These are phyloP conservation scores for Acridotheres tristis DNA, from an alignment of 2,797 vertebrate species.

Conservation along the genomic window DNA sequence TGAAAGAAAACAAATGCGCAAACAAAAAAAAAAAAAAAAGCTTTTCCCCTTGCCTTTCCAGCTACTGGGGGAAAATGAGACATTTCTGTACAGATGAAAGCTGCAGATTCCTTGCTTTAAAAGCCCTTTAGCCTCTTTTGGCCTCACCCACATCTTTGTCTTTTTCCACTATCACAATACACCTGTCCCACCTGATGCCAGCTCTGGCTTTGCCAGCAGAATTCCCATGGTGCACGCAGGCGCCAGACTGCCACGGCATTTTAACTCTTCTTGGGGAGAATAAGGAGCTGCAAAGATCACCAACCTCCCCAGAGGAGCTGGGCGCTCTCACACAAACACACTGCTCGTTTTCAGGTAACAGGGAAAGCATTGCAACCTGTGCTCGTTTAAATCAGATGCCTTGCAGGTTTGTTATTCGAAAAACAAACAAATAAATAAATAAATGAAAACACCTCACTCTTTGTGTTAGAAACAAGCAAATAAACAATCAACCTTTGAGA, in stretches of 20 bases:
- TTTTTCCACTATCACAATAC: constrained; percentile 2
- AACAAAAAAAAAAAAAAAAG: neutral
- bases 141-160: constrained; percentile 41
- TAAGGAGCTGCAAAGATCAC: neutral
- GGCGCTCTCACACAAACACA: neutral
- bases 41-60: neutral
- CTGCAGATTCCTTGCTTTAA: neutral
- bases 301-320: constrained; percentile 9
- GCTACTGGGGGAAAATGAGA: neutral
- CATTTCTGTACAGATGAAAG: neutral
- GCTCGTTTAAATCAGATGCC: neutral
- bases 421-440: neutral
- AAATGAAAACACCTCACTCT: neutral
- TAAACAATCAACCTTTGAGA: neutral
- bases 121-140: neutral
- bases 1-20: neutral
- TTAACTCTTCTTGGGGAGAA: constrained; percentile 52
- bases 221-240: constrained; percentile 65
- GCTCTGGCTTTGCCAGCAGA: constrained; percentile 28
- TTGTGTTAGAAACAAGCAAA: constrained; percentile 39
- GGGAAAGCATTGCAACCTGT: neutral
- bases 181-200: constrained; percentile 62
- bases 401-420: constrained; percentile 22
- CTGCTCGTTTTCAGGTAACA: neutral
- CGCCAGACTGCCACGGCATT: constrained; percentile 26